These are phyloP conservation scores for Drosophila hamatofila DNA, from an alignment of 2,888 invertebrate genomes.

Conservation along the genomic window DNA sequence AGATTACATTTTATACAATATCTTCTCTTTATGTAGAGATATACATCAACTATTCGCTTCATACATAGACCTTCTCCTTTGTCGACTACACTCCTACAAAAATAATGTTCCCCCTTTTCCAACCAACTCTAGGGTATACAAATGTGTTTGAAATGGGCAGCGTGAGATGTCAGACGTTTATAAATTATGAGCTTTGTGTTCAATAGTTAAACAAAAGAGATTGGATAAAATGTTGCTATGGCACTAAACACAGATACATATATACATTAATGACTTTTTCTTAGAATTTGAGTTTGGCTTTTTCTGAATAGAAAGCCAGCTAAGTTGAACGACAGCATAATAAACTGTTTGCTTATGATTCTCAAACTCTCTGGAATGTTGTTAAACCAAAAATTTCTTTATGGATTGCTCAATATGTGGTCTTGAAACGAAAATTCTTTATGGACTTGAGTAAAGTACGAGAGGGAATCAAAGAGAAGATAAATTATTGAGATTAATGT, in stretches of 20 bases:
- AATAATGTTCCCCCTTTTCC: too few species aligned
- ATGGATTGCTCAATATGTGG: background rate
- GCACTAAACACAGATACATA: background rate
- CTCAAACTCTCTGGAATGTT: background rate
- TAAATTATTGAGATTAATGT: background rate
- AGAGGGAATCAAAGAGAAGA: background rate
- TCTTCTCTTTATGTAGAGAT: background rate
- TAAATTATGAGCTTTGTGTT: constrained; percentile 22
- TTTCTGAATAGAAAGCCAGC: constrained; percentile 4
- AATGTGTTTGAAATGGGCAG: background rate
- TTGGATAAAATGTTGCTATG: constrained; percentile 6
- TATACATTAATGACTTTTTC: background rate
- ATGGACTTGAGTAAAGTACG: background rate
- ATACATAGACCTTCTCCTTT: background rate
- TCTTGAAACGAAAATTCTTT: background rate
- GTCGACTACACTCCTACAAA: background rate
- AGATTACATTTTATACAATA: background rate
- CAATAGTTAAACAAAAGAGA: constrained; percentile 11
- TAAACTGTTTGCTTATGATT: constrained; percentile 8
- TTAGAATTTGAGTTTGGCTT: background rate
- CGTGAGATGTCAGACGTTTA: constrained; percentile 1
- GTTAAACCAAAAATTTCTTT: background rate
- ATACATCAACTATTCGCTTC: background rate
- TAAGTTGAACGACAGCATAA: constrained; percentile 4
- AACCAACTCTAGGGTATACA: background rate